Percentiles rank a stretch among this genome's conserved stretches.
Evolutionary conservation across 1,140 invertebrate species (phyloP).

Genomic region (Euura saliciscinereae): DNA sequence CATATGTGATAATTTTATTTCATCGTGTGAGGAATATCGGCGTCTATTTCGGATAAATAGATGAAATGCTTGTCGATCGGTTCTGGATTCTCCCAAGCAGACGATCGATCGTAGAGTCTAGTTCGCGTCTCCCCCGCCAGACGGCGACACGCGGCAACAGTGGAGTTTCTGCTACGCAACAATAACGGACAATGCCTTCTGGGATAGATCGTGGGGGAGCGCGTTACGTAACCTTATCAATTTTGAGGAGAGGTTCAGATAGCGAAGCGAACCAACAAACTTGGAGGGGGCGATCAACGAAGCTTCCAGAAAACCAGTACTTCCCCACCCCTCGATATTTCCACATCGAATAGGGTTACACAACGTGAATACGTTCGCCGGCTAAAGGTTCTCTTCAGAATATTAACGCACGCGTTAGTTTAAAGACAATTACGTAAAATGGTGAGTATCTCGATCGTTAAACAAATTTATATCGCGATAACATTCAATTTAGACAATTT

Average conservation of each 20-base stretch:
- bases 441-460: neutral
- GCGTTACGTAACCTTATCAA: neutral
- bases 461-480: neutral
- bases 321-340: constrained; percentile 8
- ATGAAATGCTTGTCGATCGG: neutral
- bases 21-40: neutral
- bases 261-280: neutral
- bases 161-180: neutral
- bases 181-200: neutral
- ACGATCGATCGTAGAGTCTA: neutral
- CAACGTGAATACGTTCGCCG: constrained; percentile 35
- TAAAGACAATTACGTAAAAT: constrained; percentile 1
- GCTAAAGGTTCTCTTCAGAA: constrained; percentile 16
- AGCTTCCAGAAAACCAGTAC: constrained; percentile 39
- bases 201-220: neutral
- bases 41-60: no score
- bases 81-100: neutral
- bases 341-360: constrained; percentile 29
- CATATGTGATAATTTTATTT: neutral
- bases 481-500: no score
- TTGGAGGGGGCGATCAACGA: constrained; percentile 19
- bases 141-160: neutral
- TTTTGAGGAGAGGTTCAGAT: neutral
- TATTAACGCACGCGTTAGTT: neutral
- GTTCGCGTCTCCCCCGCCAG: neutral